A percentile compares a stretch with the other conserved stretches of the same genome.
Evolutionary conservation across 2,888 invertebrate genomes (phyloP).

Genomic region (Julus scandinavius): DNA sequence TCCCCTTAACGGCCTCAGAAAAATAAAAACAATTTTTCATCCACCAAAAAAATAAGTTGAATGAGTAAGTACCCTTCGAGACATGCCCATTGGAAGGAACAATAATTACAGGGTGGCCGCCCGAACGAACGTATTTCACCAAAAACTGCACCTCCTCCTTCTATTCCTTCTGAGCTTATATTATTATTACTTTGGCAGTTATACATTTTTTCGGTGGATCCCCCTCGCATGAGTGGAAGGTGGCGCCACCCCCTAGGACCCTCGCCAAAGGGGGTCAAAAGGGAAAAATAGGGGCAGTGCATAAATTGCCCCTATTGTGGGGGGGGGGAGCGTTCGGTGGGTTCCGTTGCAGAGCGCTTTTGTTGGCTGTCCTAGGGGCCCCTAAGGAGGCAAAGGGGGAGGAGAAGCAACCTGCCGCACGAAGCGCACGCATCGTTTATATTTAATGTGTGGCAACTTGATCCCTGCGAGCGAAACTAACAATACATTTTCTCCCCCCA

Average conservation of each 20-base stretch:
- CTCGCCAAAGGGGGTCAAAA: background rate
- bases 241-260: constrained; percentile 1
- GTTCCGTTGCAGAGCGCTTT: background rate
- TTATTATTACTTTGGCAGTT: background rate
- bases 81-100: no score
- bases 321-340: no score
- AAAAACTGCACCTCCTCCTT: no score
- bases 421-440: constrained; percentile 18
- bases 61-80: no score
- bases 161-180: background rate
- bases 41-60: no score
- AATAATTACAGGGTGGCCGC: background rate
- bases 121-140: background rate
- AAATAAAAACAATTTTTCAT: no score
- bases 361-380: background rate
- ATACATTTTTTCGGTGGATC: background rate
- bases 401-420: background rate
- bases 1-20: no score
- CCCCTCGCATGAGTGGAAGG: background rate
- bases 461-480: background rate
- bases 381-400: no score
- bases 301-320: constrained; percentile 10
- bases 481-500: background rate
- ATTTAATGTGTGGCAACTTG: background rate
- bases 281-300: background rate